phyloP scores from a whole-genome alignment of 2,797 vertebrate genomes.

The Rhinella marina region DNA sequence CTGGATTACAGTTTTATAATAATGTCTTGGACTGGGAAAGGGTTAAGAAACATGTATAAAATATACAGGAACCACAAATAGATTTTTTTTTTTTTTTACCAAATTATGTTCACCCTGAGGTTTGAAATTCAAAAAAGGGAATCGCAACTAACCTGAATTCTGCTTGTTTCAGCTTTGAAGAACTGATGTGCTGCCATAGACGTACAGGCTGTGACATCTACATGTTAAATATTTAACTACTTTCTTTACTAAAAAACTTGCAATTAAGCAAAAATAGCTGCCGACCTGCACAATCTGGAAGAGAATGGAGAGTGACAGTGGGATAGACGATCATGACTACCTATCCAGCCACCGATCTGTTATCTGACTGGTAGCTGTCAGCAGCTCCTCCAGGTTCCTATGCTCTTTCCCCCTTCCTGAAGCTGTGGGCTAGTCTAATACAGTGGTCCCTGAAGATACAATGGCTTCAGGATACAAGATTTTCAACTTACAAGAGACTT shows the following conservation, averaged over 20 bases:
- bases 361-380: no score
- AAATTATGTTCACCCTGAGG: neutral
- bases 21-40: neutral
- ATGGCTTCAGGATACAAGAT: no score
- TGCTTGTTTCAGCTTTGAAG: neutral
- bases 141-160: neutral
- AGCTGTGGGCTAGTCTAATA: no score
- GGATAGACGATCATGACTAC: no score
- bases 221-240: neutral
- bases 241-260: neutral
- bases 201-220: neutral
- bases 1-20: neutral
- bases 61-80: neutral
- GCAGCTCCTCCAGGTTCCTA: no score
- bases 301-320: no score
- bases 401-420: no score
- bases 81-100: neutral
- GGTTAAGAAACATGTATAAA: neutral
- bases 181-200: neutral
- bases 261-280: constrained; percentile 8
- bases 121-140: neutral
- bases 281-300: neutral
- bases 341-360: no score
- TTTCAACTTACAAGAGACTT: no score
- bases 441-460: no score